These are phyloP conservation scores for Pithecia hirsuta DNA, from an alignment of 2,797 vertebrate genomes.

Conservation along the genomic window DNA sequence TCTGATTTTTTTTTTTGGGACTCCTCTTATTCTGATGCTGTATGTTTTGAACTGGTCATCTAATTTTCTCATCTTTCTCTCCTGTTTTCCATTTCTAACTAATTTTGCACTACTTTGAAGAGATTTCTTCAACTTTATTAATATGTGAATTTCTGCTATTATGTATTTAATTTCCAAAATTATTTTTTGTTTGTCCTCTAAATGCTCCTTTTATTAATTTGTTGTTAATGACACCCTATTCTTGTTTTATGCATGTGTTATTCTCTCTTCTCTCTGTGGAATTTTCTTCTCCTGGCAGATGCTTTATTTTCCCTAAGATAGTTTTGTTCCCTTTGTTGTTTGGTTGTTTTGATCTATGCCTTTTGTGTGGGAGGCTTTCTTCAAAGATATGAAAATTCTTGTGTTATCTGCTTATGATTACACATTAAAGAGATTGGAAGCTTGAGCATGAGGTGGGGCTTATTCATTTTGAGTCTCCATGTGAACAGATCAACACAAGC, in stretches of 20 bases:
- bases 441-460: not conserved
- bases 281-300: not conserved
- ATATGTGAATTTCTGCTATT: not conserved
- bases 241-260: not conserved
- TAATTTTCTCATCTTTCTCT: constrained; percentile 1
- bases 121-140: not conserved
- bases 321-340: not conserved
- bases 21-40: not conserved
- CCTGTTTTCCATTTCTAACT: not conserved
- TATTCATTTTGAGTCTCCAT: not conserved
- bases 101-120: not conserved
- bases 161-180: not conserved
- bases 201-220: not conserved
- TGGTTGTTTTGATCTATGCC: not conserved
- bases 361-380: not conserved
- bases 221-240: not conserved
- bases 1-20: not conserved
- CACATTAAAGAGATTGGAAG: not conserved
- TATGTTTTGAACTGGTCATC: not conserved
- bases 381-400: not conserved
- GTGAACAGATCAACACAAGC: not conserved
- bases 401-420: not conserved
- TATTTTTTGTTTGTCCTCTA: not conserved
- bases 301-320: not conserved
- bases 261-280: constrained; percentile 9